Evolutionary conservation across 2,797 vertebrate species (phyloP), one percentile per base, ranked within the genome.

Genomic region (Manis javanica): DNA sequence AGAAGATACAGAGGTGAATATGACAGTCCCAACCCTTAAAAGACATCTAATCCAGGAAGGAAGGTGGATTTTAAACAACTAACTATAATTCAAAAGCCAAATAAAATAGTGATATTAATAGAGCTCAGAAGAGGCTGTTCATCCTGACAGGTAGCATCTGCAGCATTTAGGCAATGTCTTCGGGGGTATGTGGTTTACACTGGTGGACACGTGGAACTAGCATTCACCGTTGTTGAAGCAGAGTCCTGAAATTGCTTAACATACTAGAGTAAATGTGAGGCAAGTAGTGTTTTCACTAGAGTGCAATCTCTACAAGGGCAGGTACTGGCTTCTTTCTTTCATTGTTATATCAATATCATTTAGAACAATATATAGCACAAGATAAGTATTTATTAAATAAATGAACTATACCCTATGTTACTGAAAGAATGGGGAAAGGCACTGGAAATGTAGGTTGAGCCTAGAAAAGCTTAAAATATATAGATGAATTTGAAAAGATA

Each of bases 71-170:
- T 61, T 42, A 89, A 77, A 66, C 23, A 94, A 82, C 51, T 77
- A 81, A 89, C 23, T 74, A 4, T 86, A 93, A 95, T 14, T 66
- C 39, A 92, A 90, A 92, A 93, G 69, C 34, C 71, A 96, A 86
- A 72, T 82, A 89, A 91, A 91, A 83, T 55, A 64, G n/a, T 31
- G 1, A 42, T 61, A 55, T 75, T 94, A 77, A 77, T 12, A 79
- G 59, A 90, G 69, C 6, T 93, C 82, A 71, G n/a, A 66, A 69
- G 31, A 94, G 24, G 14, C 69, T 69, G 53, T 61, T 74, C 55
- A 84, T 94, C 84, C 10, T 74, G 18, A 71, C 23, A 83, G 69
- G 37, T 69, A 46, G 42, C 34, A 85, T 74, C 42, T 26, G 26
- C 46, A 55, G 15, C 61, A 75, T 51, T n/a, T 7, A n/a, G 75